phyloP scores from a whole-genome alignment of 2,888 invertebrate species.

The Polydrusus cervinus region DNA sequence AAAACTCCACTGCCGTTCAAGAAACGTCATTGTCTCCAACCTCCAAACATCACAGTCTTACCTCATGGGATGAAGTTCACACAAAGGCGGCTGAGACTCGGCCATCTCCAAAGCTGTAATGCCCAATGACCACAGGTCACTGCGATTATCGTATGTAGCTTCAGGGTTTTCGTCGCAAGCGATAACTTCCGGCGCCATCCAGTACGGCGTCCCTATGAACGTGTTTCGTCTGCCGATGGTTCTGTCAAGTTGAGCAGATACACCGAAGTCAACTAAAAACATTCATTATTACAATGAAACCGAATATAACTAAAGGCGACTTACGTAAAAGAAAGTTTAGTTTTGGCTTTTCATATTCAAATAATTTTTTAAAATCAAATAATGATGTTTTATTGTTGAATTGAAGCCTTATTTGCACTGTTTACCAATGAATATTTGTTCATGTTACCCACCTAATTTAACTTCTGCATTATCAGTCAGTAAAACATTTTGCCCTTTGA shows the following conservation, averaged over 20 bases:
- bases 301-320: not conserved
- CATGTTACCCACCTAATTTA: constrained; percentile 84
- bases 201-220: constrained; percentile 98
- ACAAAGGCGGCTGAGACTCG: constrained; percentile 98
- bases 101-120: constrained; percentile 99
- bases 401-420: no score
- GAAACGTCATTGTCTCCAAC: no score
- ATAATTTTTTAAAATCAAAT: no score
- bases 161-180: constrained; percentile 99
- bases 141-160: constrained; percentile 98
- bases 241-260: constrained; percentile 98
- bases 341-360: no score
- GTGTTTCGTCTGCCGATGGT: constrained; percentile 99
- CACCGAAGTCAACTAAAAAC: constrained; percentile 95
- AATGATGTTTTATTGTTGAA: no score
- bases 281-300: not conserved
- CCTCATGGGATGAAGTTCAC: constrained; percentile 99
- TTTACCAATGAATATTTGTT: no score
- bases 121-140: constrained; percentile 93
- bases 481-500: constrained; percentile 99
- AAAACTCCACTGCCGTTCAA: no score
- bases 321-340: no score
- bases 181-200: constrained; percentile 99
- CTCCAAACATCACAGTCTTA: no score
- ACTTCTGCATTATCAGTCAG: constrained; percentile 99